A percentile compares a stretch with the other conserved stretches of the same genome.
Evolutionary conservation across 1,140 invertebrate species (phyloP).

Genomic region (Zaprionus nigranus): DNA sequence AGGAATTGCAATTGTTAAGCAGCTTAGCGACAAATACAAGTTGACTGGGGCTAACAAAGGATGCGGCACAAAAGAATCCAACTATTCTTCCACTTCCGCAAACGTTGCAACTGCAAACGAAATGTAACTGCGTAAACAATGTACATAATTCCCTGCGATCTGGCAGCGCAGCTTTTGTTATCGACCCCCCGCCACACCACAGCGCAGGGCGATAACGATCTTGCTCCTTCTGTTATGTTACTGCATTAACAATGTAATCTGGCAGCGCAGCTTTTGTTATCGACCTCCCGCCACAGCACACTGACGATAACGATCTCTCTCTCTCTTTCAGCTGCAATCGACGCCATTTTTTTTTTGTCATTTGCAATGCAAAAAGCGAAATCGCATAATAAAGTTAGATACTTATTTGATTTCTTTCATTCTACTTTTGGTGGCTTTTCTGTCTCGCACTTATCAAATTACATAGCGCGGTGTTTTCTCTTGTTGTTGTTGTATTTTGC

Average conservation of each 20-base stretch:
- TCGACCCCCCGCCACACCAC: constrained; percentile 9
- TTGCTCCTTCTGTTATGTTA: neutral
- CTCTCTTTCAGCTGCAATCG: neutral
- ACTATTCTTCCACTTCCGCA: neutral
- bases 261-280: constrained; percentile 1
- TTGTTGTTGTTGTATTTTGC: constrained; percentile 13
- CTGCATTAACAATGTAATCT: neutral
- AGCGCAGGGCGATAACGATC: constrained; percentile 11
- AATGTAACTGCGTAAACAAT: neutral
- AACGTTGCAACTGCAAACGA: neutral
- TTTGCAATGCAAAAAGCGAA: constrained; percentile 11
- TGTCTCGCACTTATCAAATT: constrained; percentile 50
- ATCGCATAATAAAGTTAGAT: constrained; percentile 19
- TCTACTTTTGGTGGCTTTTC: neutral
- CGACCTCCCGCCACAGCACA: constrained; percentile 1
- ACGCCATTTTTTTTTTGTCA: constrained; percentile 27
- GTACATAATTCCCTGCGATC: constrained; percentile 2
- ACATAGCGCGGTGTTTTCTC: constrained; percentile 2
- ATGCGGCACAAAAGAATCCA: neutral
- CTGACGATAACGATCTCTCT: constrained; percentile 6
- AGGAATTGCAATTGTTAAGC: constrained; percentile 6
- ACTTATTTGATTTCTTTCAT: constrained; percentile 36
- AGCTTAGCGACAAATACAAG: neutral
- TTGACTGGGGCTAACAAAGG: neutral
- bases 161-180: constrained; percentile 14